A percentile compares a stretch with the other conserved stretches of the same genome.
phyloP scores from a whole-genome alignment of 2,888 invertebrate species.

The Bellardia bayeri region DNA sequence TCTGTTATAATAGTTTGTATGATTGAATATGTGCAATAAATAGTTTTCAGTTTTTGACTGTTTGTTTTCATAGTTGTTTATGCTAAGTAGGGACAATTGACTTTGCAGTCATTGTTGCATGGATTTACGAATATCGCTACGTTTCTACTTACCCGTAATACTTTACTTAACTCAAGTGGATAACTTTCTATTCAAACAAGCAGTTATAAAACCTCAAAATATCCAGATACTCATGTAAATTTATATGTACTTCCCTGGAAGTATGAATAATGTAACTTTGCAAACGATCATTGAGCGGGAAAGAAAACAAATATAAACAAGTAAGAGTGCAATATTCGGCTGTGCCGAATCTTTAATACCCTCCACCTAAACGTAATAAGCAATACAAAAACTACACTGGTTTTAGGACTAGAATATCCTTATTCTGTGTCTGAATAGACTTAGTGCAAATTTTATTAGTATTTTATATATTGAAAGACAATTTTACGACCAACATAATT shows the following conservation, averaged over 20 bases:
- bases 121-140: conserved; percentile 1
- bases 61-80: conserved; percentile 24
- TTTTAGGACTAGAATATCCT: too few species aligned
- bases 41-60: conserved; percentile 12
- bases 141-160: background rate
- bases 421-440: too few species aligned
- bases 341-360: too few species aligned
- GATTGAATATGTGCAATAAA: conserved; percentile 9
- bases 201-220: conserved; percentile 12
- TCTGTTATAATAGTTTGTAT: background rate
- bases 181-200: background rate
- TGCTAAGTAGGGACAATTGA: conserved; percentile 31
- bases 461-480: too few species aligned
- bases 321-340: too few species aligned
- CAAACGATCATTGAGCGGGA: conserved; percentile 35
- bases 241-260: conserved; percentile 21
- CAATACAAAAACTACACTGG: too few species aligned
- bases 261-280: conserved; percentile 36
- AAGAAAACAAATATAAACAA: conserved; percentile 19
- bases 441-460: too few species aligned
- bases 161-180: background rate
- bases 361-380: too few species aligned
- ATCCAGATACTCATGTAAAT: background rate
- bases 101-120: conserved; percentile 16
- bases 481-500: too few species aligned